These are phyloP conservation scores for Colistium nudipinnis DNA, from an alignment of 2,113 vertebrate species.

Conservation along the genomic window DNA sequence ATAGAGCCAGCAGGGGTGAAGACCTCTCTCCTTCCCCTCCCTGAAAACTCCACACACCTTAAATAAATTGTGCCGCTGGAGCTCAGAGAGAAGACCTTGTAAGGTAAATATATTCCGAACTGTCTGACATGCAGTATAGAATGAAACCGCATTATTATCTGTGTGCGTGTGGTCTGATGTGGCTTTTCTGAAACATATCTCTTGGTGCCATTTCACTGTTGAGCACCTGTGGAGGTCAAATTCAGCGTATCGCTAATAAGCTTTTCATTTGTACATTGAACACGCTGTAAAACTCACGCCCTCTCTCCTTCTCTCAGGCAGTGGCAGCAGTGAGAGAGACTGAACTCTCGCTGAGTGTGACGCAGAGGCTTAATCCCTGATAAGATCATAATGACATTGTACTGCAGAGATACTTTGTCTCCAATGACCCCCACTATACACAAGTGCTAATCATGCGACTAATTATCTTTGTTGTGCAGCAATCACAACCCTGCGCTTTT, in stretches of 20 bases:
- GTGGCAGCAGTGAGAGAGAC: conserved; percentile 35
- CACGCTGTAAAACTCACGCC: neutral
- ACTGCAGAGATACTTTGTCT: conserved; percentile 65
- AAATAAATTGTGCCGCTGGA: neutral
- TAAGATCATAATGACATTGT: conserved; percentile 79
- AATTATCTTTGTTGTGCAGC: conserved; percentile 68
- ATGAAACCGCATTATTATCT: neutral
- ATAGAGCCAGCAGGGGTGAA: conserved; percentile 24
- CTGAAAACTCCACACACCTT: neutral
- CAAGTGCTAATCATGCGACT: conserved; percentile 69
- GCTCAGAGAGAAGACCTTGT: conserved; percentile 17
- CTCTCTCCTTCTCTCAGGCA: conserved; percentile 12
- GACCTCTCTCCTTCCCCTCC: neutral
- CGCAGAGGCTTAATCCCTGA: conserved; percentile 65
- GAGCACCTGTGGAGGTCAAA: conserved; percentile 1
- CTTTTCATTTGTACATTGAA: conserved; percentile 28
- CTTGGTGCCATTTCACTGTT: neutral
- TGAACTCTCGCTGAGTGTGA: conserved; percentile 48
- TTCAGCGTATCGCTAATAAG: conserved; percentile 1
- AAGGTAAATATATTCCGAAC: conserved; percentile 43
- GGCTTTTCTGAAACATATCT: neutral
- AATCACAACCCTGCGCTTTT: conserved; percentile 56
- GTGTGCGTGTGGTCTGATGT: conserved; percentile 2
- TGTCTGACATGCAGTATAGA: neutral
- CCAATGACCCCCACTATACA: conserved; percentile 66